These are phyloP conservation scores for Gadopsis bispinosus DNA, from an alignment of 2,797 vertebrate genomes.

Conservation along the genomic window DNA sequence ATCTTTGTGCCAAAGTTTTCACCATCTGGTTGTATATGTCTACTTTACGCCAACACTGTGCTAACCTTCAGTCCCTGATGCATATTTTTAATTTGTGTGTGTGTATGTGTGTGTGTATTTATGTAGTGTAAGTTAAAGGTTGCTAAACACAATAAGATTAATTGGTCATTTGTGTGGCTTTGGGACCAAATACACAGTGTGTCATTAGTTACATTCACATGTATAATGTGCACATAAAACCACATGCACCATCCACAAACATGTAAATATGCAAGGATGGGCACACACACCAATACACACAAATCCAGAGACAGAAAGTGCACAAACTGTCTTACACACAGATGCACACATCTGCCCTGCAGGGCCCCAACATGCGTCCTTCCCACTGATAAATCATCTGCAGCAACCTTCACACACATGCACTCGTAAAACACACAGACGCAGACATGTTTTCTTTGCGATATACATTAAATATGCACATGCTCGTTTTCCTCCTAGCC, in stretches of 20 bases:
- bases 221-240: conserved; percentile 19
- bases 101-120: not conserved
- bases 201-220: not conserved
- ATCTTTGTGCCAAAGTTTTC: conserved; percentile 38
- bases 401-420: conserved; percentile 45
- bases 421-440: conserved; percentile 45
- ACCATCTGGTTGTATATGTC: conserved; percentile 47
- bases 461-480: conserved; percentile 60
- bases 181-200: no score
- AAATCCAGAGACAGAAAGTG: conserved; percentile 1
- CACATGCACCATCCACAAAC: not conserved
- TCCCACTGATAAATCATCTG: conserved; percentile 61
- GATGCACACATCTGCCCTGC: conserved; percentile 34
- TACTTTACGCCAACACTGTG: conserved; percentile 22
- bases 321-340: conserved; percentile 23
- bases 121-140: no score
- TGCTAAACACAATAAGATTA: no score
- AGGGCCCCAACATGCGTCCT: conserved; percentile 33
- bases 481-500: conserved; percentile 34
- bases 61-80: conserved; percentile 25
- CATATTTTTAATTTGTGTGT: conserved; percentile 8
- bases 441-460: conserved; percentile 47
- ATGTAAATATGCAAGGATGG: not conserved
- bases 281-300: not conserved
- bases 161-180: no score